These are phyloP conservation scores for Hemitrygon akajei DNA, from an alignment of 2,797 vertebrate species.

Conservation along the genomic window DNA sequence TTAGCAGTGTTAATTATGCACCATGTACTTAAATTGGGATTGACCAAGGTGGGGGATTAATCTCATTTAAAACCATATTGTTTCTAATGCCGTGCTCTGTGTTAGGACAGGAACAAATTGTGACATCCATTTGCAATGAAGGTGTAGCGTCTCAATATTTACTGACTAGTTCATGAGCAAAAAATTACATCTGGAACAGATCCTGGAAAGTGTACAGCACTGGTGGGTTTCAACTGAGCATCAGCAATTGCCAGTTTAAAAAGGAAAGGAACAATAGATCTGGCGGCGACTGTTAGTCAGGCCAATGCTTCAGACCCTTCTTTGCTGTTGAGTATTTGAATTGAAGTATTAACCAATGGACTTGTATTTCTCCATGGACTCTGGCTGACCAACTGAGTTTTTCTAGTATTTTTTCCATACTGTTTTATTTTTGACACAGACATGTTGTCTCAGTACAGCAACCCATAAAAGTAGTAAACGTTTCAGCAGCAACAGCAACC, in stretches of 20 bases:
- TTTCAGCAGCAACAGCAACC: neutral
- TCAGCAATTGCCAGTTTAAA: neutral
- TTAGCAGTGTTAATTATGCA: neutral
- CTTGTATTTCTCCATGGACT: neutral
- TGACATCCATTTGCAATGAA: neutral
- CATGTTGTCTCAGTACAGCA: neutral
- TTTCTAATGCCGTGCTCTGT: neutral
- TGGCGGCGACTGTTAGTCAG: neutral
- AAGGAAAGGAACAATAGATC: neutral
- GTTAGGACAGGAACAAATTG: neutral
- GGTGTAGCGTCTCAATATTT: neutral
- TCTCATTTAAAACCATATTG: neutral
- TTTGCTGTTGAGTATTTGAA: neutral
- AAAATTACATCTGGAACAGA: neutral
- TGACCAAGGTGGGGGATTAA: neutral
- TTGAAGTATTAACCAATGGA: neutral
- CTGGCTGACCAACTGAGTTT: neutral
- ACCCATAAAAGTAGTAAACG: neutral
- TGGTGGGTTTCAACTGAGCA: neutral
- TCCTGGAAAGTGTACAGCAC: neutral
- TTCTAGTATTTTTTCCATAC: neutral
- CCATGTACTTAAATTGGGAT: neutral
- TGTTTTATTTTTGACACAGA: neutral
- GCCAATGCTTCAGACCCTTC: neutral
- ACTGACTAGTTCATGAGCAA: neutral